Conservation (phyloP, 2,113 vertebrate species). For the Sturnira hondurensis region DNA sequence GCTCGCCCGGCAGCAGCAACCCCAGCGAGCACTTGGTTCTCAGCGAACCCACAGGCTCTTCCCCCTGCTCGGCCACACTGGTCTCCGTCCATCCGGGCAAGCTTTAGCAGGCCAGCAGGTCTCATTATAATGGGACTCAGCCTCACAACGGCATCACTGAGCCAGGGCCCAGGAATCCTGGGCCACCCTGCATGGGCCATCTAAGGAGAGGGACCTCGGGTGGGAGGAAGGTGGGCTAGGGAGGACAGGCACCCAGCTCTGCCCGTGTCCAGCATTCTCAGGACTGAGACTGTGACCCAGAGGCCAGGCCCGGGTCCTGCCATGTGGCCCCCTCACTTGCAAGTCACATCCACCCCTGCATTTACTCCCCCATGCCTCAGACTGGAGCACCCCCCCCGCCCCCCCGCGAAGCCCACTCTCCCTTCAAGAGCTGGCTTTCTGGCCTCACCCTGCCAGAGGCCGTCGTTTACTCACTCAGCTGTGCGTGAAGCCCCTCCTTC, state of each 20-base stretch:
- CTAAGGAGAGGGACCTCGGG: not conserved
- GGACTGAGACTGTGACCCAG: not conserved
- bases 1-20: fast-evolving
- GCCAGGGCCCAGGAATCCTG: not conserved
- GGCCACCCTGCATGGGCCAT: not conserved
- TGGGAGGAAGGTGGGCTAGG: not conserved
- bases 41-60: fast-evolving
- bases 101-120: fast-evolving
- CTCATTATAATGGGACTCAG: not conserved
- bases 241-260: not conserved
- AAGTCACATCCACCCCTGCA: fast-evolving
- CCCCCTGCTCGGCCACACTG: not conserved
- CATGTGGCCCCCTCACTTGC: fast-evolving
- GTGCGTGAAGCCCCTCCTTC: fast-evolving
- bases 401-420: too few relatives aligned
- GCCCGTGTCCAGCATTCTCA: fast-evolving
- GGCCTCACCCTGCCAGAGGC: fast-evolving
- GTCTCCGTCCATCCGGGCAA: not conserved
- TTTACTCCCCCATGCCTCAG: not conserved
- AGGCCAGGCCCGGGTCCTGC: not conserved
- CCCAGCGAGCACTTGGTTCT: fast-evolving
- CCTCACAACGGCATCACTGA: fast-evolving
- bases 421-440: not conserved
- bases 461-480: fast-evolving
- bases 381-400: not conserved